phyloP scores from a whole-genome alignment of 2,113 vertebrate species.

The Indicator indicator region DNA sequence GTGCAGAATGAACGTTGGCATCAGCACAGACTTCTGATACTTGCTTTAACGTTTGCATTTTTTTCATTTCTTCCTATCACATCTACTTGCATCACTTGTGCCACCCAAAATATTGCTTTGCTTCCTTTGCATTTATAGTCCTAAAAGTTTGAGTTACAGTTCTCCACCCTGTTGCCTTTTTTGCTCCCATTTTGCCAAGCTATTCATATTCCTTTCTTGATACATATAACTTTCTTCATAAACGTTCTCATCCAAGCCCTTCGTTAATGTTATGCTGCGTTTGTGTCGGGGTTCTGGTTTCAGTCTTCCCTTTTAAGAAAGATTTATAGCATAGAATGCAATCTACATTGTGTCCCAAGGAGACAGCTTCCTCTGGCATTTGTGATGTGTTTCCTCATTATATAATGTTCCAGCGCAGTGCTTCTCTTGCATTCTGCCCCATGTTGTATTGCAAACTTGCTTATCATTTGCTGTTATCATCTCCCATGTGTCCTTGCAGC shows the following conservation, averaged over 20 bases:
- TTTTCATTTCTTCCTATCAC: neutral
- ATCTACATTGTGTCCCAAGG: neutral
- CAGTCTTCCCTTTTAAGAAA: neutral
- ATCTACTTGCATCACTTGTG: neutral
- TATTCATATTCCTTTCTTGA: neutral
- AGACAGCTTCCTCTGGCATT: neutral
- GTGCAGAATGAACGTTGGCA: neutral
- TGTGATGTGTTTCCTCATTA: neutral
- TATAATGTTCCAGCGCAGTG: neutral
- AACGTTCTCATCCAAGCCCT: neutral
- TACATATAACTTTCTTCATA: neutral
- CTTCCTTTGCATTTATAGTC: neutral
- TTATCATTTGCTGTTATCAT: neutral
- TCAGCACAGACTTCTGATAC: neutral
- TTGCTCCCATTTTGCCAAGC: neutral
- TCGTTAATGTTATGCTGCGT: neutral
- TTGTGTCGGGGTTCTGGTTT: neutral
- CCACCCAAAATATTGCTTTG: neutral
- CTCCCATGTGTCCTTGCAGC: neutral
- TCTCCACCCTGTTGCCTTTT: neutral
- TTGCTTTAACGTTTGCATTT: neutral
- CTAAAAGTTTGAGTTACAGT: neutral
- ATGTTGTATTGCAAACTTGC: neutral
- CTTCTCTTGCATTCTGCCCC: neutral
- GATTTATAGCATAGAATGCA: neutral